Evolutionary conservation across 2,113 vertebrate species (phyloP).

Genomic region (Lota lota): DNA sequence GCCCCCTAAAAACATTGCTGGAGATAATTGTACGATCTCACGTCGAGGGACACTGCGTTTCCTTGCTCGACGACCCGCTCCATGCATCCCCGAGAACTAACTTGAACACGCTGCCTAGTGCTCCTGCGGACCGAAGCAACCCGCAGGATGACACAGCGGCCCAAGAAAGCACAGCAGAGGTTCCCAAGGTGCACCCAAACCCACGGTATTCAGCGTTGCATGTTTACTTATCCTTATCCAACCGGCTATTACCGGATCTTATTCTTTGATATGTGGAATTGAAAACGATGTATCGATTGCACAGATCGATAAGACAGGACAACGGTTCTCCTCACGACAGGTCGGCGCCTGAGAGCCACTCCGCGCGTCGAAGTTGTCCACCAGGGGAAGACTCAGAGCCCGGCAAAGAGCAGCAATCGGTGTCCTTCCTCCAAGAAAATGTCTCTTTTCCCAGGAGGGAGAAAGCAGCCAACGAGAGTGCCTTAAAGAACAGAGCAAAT

Average conservation of each 20-base stretch:
- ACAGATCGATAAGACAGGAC: slow-evolving; percentile 55
- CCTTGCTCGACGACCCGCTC: slow-evolving; percentile 2
- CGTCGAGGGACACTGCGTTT: slow-evolving; percentile 60
- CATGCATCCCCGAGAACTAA: neutral
- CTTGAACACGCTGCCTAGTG: neutral
- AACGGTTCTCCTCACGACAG: slow-evolving; percentile 35
- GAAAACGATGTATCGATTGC: neutral
- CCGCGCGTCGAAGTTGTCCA: slow-evolving; percentile 30
- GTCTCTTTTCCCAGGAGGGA: slow-evolving; percentile 39
- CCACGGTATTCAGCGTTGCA: neutral
- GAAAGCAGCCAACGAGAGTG: slow-evolving; percentile 61
- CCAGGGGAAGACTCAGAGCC: slow-evolving; percentile 18
- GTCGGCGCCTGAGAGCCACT: slow-evolving; percentile 36
- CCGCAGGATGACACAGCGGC: slow-evolving; percentile 11
- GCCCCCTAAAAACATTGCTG: slow-evolving; percentile 84
- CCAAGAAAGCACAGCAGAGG: neutral
- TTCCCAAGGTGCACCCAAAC: neutral
- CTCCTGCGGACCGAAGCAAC: slow-evolving; percentile 12
- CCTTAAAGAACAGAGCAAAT: slow-evolving; percentile 62
- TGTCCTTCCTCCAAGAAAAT: slow-evolving; percentile 23
- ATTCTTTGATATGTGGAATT: neutral
- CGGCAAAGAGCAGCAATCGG: slow-evolving; percentile 43
- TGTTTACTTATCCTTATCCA: too few relatives aligned
- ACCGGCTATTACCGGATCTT: neutral
- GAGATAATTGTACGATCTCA: slow-evolving; percentile 88